Conservation (phyloP, 2,113 vertebrate genomes). For the Taurulus bubalis region DNA sequence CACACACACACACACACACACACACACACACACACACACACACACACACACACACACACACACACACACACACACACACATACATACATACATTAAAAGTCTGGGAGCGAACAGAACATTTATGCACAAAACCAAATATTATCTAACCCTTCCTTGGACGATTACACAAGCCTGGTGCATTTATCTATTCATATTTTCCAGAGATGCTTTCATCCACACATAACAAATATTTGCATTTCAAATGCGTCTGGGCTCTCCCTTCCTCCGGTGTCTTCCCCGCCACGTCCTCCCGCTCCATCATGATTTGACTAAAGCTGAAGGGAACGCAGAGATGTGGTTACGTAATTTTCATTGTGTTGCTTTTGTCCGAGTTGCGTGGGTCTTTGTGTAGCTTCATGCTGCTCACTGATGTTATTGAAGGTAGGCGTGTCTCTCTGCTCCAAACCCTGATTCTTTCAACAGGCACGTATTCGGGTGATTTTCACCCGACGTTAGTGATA, state of each 20-base stretch:
- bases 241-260: slow-evolving; percentile 35
- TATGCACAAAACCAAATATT: slow-evolving; percentile 9
- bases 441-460: too few species aligned
- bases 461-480: too few species aligned
- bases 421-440: too few species aligned
- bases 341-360: too few species aligned
- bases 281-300: not conserved
- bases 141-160: not conserved
- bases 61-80: slow-evolving; percentile 1
- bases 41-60: slow-evolving; percentile 15
- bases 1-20: not conserved
- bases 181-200: not conserved
- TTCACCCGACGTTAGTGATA: too few species aligned
- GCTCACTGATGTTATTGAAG: too few species aligned
- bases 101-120: not conserved
- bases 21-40: slow-evolving; percentile 5
- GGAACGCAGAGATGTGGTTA: too few species aligned
- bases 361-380: too few species aligned
- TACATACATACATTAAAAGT: too few species aligned
- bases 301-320: slow-evolving; percentile 49
- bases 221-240: slow-evolving; percentile 62
- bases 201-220: slow-evolving; percentile 1
- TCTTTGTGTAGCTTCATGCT: too few species aligned
- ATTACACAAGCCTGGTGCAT: not conserved
- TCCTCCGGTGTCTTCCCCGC: not conserved